Percentiles rank a stretch among this genome's conserved stretches.
These are phyloP conservation scores for Phalacrocorax aristotelis DNA, from an alignment of 2,113 vertebrate genomes.

Conservation along the genomic window DNA sequence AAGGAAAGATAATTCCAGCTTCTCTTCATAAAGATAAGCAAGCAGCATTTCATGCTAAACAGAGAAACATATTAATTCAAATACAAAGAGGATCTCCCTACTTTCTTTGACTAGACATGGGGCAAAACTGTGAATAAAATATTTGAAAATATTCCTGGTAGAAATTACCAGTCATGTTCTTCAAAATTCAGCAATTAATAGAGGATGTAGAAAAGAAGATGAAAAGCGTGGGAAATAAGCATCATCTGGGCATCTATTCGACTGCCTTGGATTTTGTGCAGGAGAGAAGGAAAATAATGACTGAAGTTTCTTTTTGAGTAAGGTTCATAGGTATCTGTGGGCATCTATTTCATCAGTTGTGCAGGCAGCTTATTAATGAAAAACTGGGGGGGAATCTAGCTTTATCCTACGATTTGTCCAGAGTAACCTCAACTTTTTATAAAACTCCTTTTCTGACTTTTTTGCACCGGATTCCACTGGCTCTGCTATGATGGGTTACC, in stretches of 20 bases:
- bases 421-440: background rate
- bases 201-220: background rate
- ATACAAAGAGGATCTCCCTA: background rate
- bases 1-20: background rate
- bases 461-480: background rate
- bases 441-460: background rate
- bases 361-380: background rate
- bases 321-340: background rate
- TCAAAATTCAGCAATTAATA: background rate
- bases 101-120: background rate
- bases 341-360: background rate
- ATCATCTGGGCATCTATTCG: background rate
- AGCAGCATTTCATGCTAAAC: background rate
- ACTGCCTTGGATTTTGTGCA: background rate
- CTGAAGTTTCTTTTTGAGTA: background rate
- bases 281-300: background rate
- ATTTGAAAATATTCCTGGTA: background rate
- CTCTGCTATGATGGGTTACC: background rate
- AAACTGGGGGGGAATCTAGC: background rate
- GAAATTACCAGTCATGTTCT: background rate
- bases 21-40: background rate
- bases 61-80: background rate
- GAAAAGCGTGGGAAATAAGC: rapidly evolving
- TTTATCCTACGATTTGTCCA: background rate
- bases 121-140: background rate